Evolutionary conservation across 2,888 invertebrate species (phyloP).

Genomic region (Drosophila trichaetosa): DNA sequence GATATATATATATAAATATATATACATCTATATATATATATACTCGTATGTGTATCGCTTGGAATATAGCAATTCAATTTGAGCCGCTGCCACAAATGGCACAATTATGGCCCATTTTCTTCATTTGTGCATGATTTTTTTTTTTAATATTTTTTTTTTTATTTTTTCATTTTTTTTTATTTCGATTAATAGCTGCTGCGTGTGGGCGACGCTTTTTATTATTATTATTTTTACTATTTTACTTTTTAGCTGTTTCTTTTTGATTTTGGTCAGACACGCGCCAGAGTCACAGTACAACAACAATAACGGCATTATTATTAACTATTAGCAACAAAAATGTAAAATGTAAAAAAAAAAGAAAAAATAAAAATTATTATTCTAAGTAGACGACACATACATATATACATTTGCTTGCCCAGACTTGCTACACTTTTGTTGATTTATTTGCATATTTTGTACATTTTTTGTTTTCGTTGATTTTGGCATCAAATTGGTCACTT

Average conservation of each 20-base stretch:
- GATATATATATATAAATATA: background rate
- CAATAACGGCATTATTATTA: slow-evolving; percentile 33
- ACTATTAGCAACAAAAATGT: background rate
- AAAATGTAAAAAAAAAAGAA: background rate
- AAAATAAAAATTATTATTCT: slow-evolving; percentile 33
- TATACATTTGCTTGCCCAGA: background rate
- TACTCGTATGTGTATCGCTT: slow-evolving; percentile 6
- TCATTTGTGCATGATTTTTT: slow-evolving; percentile 40
- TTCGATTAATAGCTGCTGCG: slow-evolving; percentile 46
- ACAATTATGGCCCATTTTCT: slow-evolving; percentile 57
- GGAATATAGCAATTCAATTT: slow-evolving; percentile 24
- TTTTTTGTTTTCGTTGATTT: slow-evolving; percentile 9
- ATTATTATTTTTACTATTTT: slow-evolving; percentile 17
- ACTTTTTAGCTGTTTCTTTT: slow-evolving; percentile 5
- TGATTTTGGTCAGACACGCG: slow-evolving; percentile 31
- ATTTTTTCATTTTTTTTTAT: slow-evolving; percentile 5
- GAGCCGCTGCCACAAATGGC: slow-evolving; percentile 44
- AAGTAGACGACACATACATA: slow-evolving; percentile 20
- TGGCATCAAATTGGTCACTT: slow-evolving; percentile 43
- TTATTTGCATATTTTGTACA: background rate
- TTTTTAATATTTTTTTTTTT: slow-evolving; percentile 8
- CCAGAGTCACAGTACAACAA: slow-evolving; percentile 20
- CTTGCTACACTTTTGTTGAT: slow-evolving; percentile 27
- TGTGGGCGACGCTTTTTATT: slow-evolving; percentile 31
- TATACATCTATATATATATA: background rate